Percentiles rank a stretch among this genome's conserved stretches.
Conservation (phyloP, 1,140 invertebrate species). For the Microplitis mediator region DNA sequence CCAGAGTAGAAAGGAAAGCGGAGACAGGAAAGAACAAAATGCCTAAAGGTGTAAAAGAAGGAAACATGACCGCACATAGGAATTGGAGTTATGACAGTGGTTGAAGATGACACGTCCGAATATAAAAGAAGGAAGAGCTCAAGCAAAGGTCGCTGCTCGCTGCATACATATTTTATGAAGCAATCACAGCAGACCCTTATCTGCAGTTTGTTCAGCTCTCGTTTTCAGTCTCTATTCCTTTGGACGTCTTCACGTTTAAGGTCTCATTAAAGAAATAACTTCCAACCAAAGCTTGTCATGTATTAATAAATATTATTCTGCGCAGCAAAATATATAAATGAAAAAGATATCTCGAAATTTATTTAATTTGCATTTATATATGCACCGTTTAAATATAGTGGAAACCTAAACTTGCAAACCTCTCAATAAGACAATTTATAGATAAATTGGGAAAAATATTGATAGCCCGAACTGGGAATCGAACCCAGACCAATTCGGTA, state of each 20-base stretch:
- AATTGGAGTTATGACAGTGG: conserved; percentile 10
- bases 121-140: conserved; percentile 10
- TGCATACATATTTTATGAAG: conserved; percentile 61
- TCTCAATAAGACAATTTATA: too few species aligned
- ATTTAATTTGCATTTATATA: too few species aligned
- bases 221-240: conserved; percentile 28
- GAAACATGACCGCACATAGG: conserved; percentile 19
- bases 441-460: too few species aligned
- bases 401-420: too few species aligned
- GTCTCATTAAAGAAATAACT: conserved; percentile 21
- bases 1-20: not conserved
- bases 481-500: too few species aligned
- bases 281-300: not conserved
- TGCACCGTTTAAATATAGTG: too few species aligned
- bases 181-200: conserved; percentile 59
- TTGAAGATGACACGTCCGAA: conserved; percentile 14
- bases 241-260: not conserved
- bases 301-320: conserved; percentile 11
- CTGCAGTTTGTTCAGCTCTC: conserved; percentile 59
- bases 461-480: too few species aligned
- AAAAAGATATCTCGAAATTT: too few species aligned
- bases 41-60: not conserved
- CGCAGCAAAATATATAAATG: too few species aligned
- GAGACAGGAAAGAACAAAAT: conserved; percentile 9
- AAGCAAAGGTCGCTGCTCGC: conserved; percentile 38